Conservation (phyloP, 1,140 invertebrate species). For the Drosophila ananassae region DNA sequence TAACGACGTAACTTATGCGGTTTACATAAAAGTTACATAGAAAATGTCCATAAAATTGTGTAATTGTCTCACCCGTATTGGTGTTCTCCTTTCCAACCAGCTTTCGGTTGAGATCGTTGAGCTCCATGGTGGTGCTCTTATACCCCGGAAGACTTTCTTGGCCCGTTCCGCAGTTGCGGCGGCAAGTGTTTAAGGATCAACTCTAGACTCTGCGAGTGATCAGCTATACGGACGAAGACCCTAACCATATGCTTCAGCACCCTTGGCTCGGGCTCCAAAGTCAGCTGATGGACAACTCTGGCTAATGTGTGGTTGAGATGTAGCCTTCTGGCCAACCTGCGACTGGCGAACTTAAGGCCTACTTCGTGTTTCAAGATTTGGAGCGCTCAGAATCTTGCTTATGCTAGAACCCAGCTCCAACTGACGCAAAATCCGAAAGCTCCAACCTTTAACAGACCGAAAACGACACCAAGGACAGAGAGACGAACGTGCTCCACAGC, state of each 20-base stretch:
- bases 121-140: conserved; percentile 2
- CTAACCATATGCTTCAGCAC: conserved; percentile 98
- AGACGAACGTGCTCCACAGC: no score
- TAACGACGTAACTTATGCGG: no score
- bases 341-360: conserved; percentile 33
- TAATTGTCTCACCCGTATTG: conserved; percentile 1
- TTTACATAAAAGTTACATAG: no score
- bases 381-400: conserved; percentile 29
- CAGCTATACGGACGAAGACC: conserved; percentile 97
- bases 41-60: background rate
- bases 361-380: conserved; percentile 34
- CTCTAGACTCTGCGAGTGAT: conserved; percentile 96
- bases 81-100: background rate
- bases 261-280: conserved; percentile 96
- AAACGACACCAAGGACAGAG: no score
- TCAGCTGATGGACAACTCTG: conserved; percentile 98
- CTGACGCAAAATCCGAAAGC: conserved; percentile 16
- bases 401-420: conserved; percentile 40
- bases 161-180: conserved; percentile 94
- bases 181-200: conserved; percentile 97
- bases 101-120: conserved; percentile 28
- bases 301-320: conserved; percentile 85
- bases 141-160: conserved; percentile 85
- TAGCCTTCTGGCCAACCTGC: conserved; percentile 11
- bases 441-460: no score